These are phyloP conservation scores for Drosophila auraria DNA, from an alignment of 1,140 invertebrate genomes.

Conservation along the genomic window DNA sequence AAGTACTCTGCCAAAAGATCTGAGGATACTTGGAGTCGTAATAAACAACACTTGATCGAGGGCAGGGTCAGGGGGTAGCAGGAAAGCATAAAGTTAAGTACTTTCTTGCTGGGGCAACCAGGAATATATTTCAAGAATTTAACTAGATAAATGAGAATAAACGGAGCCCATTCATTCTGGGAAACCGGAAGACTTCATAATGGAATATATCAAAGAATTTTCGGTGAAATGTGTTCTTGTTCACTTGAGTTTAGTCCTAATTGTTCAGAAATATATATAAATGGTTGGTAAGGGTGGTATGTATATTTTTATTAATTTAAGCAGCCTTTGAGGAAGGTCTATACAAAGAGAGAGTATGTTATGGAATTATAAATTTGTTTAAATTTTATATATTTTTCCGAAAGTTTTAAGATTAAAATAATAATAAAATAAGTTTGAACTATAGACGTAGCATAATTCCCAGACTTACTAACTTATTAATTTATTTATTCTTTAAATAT, in stretches of 20 bases:
- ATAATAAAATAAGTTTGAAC: neutral
- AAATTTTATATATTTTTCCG: too few relatives aligned
- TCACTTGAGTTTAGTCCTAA: neutral
- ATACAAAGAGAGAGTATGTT: neutral
- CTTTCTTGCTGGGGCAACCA: slow-evolving; percentile 20
- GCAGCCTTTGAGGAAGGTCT: neutral
- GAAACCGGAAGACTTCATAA: neutral
- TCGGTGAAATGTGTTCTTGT: too few relatives aligned
- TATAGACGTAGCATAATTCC: too few relatives aligned
- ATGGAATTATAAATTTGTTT: too few relatives aligned
- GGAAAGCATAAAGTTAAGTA: slow-evolving; percentile 25
- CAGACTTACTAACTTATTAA: too few relatives aligned
- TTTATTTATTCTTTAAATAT: neutral
- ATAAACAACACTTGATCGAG: slow-evolving; percentile 46
- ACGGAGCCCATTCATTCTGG: neutral
- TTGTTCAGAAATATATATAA: neutral
- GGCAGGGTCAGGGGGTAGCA: neutral
- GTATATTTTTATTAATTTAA: neutral
- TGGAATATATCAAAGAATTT: slow-evolving; percentile 6
- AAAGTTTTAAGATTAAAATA: neutral
- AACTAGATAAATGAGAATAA: slow-evolving; percentile 32
- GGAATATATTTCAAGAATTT: slow-evolving; percentile 33
- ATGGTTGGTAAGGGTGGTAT: neutral
- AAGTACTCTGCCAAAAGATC: slow-evolving; percentile 30
- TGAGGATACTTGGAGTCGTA: slow-evolving; percentile 30